Percentiles rank a stretch among this genome's conserved stretches.
Conservation (phyloP, 2,113 vertebrate species). For the Mystacornis crossleyi region DNA sequence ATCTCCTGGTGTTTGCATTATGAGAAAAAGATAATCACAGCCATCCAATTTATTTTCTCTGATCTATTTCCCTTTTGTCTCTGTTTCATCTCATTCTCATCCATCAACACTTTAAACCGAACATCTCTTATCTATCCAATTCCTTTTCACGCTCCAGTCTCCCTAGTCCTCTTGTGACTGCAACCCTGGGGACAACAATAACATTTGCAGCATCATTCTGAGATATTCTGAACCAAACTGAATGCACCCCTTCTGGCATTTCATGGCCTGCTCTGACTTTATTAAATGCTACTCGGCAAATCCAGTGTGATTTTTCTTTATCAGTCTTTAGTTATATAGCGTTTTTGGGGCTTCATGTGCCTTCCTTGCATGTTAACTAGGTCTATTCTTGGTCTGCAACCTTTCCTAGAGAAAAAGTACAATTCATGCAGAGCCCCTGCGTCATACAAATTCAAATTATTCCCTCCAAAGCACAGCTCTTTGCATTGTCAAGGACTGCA, state of each 20-base stretch:
- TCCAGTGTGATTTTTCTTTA: not conserved
- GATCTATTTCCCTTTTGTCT: conserved; percentile 25
- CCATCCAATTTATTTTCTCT: conserved; percentile 28
- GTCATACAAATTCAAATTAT: not conserved
- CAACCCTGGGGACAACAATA: conserved; percentile 41
- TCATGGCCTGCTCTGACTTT: not conserved
- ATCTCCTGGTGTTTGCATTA: not conserved
- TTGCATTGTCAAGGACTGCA: not conserved
- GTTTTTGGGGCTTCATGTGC: not conserved
- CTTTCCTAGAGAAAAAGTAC: not conserved
- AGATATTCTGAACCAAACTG: not conserved
- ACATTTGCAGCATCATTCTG: conserved; percentile 19
- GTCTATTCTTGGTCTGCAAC: not conserved
- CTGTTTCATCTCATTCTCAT: conserved; percentile 25
- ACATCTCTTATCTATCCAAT: conserved; percentile 32
- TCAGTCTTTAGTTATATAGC: not conserved
- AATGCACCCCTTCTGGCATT: not conserved
- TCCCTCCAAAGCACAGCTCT: not conserved
- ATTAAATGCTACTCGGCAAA: not conserved
- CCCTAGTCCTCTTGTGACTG: not conserved
- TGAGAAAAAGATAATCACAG: not conserved
- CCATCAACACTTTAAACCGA: conserved; percentile 44
- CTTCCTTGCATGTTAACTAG: not conserved
- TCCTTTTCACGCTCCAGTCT: conserved; percentile 29
- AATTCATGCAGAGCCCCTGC: not conserved